Percentiles rank a stretch among this genome's conserved stretches.
These are phyloP conservation scores for Apteryx mantelli DNA, from an alignment of 2,113 vertebrate species.

Conservation along the genomic window DNA sequence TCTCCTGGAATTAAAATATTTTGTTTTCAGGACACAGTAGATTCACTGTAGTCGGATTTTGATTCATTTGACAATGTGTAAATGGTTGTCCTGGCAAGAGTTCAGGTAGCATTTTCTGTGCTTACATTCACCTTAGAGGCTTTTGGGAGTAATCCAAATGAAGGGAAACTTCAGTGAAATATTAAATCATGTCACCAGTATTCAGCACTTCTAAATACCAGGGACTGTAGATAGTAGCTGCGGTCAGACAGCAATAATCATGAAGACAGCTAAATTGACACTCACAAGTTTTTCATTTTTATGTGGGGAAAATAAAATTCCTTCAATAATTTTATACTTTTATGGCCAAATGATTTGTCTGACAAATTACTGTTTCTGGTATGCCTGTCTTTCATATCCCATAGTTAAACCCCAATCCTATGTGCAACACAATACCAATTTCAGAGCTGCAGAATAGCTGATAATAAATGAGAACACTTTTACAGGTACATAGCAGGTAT, in stretches of 20 bases:
- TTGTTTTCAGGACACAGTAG: neutral
- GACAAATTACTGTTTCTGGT: neutral
- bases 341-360: neutral
- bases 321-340: neutral
- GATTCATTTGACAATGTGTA: neutral
- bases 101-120: neutral
- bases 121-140: neutral
- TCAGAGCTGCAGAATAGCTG: neutral
- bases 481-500: neutral
- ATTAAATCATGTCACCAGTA: neutral
- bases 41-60: neutral
- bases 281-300: neutral
- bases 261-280: neutral
- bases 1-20: neutral
- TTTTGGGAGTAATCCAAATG: neutral
- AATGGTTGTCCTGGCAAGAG: neutral
- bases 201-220: neutral
- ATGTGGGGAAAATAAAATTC: neutral
- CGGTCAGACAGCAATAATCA: neutral
- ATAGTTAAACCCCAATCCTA: neutral
- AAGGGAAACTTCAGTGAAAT: neutral
- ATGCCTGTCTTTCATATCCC: neutral
- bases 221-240: neutral
- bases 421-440: neutral
- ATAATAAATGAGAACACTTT: neutral